Conservation (phyloP, 2,888 invertebrate genomes). For the Thecophora atra region DNA sequence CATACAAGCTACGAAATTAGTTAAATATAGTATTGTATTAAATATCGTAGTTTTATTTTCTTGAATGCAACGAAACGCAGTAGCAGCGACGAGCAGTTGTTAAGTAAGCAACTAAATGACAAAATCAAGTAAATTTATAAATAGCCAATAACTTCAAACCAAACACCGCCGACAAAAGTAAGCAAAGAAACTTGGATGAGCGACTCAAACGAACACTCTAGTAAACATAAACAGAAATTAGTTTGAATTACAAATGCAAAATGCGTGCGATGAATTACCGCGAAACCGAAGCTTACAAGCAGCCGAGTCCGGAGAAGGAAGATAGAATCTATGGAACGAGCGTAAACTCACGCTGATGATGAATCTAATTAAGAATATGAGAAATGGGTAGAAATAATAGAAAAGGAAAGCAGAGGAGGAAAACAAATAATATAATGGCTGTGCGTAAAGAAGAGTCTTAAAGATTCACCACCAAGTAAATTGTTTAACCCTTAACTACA, state of each 20-base stretch:
- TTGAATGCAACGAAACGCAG: neutral
- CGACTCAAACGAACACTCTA: neutral
- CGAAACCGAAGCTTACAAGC: conserved; percentile 56
- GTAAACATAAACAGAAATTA: conserved; percentile 59
- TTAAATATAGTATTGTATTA: conserved; percentile 13
- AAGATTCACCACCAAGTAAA: neutral
- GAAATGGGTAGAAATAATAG: conserved; percentile 8
- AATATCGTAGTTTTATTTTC: neutral
- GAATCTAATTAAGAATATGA: conserved; percentile 23
- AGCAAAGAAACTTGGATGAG: neutral
- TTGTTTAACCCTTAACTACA: too few relatives aligned
- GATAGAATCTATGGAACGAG: neutral
- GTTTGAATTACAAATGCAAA: conserved; percentile 60
- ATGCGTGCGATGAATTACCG: conserved; percentile 64
- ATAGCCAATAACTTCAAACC: conserved; percentile 20
- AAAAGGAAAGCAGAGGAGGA: neutral
- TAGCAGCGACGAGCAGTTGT: neutral
- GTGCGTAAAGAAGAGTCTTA: neutral
- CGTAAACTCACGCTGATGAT: conserved; percentile 18
- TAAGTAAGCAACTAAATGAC: conserved; percentile 18
- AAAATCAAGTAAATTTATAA: conserved; percentile 6
- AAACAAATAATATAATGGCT: too few relatives aligned
- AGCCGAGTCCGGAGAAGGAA: conserved; percentile 4
- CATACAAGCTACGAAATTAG: conserved; percentile 37
- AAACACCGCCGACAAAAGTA: conserved; percentile 8